phyloP scores from a whole-genome alignment of 2,888 invertebrate species.

The Orchestes rusci region DNA sequence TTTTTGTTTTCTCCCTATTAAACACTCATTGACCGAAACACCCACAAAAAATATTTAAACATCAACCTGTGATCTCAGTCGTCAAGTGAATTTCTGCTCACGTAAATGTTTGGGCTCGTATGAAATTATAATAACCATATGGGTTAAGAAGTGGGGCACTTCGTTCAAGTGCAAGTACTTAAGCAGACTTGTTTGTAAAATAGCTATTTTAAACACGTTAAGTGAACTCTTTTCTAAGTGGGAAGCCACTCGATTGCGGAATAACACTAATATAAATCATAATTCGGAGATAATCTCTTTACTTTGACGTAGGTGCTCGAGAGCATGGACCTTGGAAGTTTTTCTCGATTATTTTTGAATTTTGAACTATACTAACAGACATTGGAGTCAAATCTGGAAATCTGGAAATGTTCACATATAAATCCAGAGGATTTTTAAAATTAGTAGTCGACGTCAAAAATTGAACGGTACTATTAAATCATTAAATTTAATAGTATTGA shows the following conservation, averaged over 20 bases:
- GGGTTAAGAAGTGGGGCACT: slow-evolving; percentile 37
- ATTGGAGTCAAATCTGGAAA: too few relatives aligned
- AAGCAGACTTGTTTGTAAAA: slow-evolving; percentile 38
- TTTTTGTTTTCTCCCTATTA: too few relatives aligned
- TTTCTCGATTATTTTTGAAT: too few relatives aligned
- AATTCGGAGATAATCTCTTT: neutral
- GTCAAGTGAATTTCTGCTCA: slow-evolving; percentile 29
- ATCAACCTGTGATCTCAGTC: slow-evolving; percentile 30
- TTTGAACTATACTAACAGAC: too few relatives aligned
- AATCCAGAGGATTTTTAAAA: too few relatives aligned
- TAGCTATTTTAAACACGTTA: slow-evolving; percentile 38
- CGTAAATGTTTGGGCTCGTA: slow-evolving; percentile 28
- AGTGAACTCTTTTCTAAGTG: slow-evolving; percentile 30
- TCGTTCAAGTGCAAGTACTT: slow-evolving; percentile 38
- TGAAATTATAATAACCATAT: slow-evolving; percentile 39
- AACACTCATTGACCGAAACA: too few relatives aligned
- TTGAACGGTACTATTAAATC: too few relatives aligned
- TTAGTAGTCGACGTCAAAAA: too few relatives aligned
- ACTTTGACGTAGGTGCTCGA: slow-evolving; percentile 28
- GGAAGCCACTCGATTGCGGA: slow-evolving; percentile 20
- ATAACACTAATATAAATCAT: slow-evolving; percentile 29
- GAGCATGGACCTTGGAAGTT: too few relatives aligned
- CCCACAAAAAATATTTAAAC: slow-evolving; percentile 36
- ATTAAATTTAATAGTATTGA: too few relatives aligned
- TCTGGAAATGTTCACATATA: too few relatives aligned